Base-by-base conservation (phyloP, 2,797 vertebrate species). In the Dicrostonyx torquatus region DNA sequence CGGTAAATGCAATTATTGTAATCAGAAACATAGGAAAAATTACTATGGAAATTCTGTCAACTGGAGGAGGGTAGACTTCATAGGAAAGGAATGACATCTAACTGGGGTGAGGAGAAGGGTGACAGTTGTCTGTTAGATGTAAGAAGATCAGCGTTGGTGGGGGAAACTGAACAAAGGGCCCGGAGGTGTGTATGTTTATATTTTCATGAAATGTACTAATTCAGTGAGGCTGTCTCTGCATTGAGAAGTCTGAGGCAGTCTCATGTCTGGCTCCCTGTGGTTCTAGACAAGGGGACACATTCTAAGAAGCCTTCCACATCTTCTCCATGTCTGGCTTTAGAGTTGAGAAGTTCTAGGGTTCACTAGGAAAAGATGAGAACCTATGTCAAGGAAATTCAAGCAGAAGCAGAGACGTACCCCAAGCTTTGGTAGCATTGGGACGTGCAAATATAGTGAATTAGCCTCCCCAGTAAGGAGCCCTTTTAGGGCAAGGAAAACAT, bases 401-500 rank as follows among this genome's bases (percentile, higher is more conserved):
- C n/a, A 83, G n/a, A 82, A 45, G 15, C 70, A 15, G 77, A 45
- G 55, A 58, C 88, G 24, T 84, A 89, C 97, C 95, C 77, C 72
- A 89, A 80, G 77, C 13, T 64, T 64, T 26, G 80, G 93, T 40
- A 62, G 53, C 91, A 76, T 94, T 86, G 3, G 24, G 78, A 60
- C 92, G 60, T 93, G 87, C 43, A 96, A 94, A 94, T 18, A 62
- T 62, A 96, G 55, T 45, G 89, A 89, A 78, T 82, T 66, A 92
- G 91, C 17, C 73, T 95, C 50, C 66, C 22, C 90, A 80, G 22
- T 68, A 92, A 96, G 70, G 18, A 73, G 43, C 50, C 43, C 88
- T 94, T 91, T 13, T 70, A 85, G 73, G 79, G 64, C 48, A 97
- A 94, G 89, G 91, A 89, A 97, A 97, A 96, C 62, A 78, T 82